These are phyloP conservation scores for Drosophila birchii DNA, from an alignment of 2,888 invertebrate genomes.

Conservation along the genomic window DNA sequence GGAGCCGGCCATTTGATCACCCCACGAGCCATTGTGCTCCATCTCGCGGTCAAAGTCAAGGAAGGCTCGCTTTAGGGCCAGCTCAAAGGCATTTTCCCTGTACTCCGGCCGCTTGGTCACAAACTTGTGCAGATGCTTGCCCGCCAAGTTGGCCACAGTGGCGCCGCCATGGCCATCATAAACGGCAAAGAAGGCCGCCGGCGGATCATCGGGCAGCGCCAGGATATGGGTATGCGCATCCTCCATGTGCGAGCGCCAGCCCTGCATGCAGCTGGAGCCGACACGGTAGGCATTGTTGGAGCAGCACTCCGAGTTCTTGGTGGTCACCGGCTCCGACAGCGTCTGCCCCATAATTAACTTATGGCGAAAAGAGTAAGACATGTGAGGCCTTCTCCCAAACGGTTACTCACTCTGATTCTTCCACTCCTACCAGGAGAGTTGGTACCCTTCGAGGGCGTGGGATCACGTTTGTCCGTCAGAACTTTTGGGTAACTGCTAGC, in stretches of 20 bases:
- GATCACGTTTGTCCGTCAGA: neutral
- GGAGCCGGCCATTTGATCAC: slow-evolving; percentile 96
- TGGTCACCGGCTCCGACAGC: slow-evolving; percentile 97
- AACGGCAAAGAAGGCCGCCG: slow-evolving; percentile 97
- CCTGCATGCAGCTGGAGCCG: slow-evolving; percentile 99
- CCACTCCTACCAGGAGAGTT: neutral
- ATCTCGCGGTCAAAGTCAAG: slow-evolving; percentile 96
- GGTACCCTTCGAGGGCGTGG: neutral
- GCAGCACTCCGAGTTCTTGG: slow-evolving; percentile 93
- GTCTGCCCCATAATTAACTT: slow-evolving; percentile 94
- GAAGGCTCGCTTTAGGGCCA: slow-evolving; percentile 94
- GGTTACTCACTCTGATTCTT: slow-evolving; percentile 39
- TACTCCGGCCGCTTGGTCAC: slow-evolving; percentile 93
- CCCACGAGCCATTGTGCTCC: slow-evolving; percentile 93
- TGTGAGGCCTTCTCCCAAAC: too few relatives aligned
- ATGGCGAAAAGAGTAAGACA: neutral
- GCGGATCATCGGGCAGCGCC: slow-evolving; percentile 95
- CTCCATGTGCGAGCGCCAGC: slow-evolving; percentile 99
- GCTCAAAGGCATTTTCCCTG: slow-evolving; percentile 89
- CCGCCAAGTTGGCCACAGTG: slow-evolving; percentile 96
- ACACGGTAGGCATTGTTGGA: slow-evolving; percentile 89
- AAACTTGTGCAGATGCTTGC: slow-evolving; percentile 96
- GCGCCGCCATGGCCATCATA: slow-evolving; percentile 92
- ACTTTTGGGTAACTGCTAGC: neutral
- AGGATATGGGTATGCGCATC: slow-evolving; percentile 99